These are phyloP conservation scores for Chrysolina oricalcia DNA, from an alignment of 2,888 invertebrate species.

Conservation along the genomic window DNA sequence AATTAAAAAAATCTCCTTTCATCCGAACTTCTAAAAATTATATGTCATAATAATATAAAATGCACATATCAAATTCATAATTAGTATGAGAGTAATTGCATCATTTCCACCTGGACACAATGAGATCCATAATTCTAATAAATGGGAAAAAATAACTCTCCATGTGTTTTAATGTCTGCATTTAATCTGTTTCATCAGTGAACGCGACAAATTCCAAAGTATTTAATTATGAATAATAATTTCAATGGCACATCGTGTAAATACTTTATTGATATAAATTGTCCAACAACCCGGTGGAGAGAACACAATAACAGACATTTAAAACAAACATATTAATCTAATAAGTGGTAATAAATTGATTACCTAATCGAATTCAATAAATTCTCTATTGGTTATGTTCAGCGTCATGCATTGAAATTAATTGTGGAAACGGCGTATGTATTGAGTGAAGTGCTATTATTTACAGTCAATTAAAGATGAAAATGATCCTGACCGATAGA, in stretches of 20 bases:
- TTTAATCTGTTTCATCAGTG: background rate
- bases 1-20: too few species aligned
- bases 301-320: conserved; percentile 8
- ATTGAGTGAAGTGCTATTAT: conserved; percentile 56
- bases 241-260: conserved; percentile 5
- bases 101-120: too few species aligned
- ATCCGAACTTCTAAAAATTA: too few species aligned
- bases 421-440: conserved; percentile 45
- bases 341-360: conserved; percentile 48
- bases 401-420: conserved; percentile 52
- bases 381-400: conserved; percentile 46
- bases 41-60: too few species aligned
- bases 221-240: conserved; percentile 14
- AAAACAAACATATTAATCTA: conserved; percentile 46
- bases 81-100: too few species aligned
- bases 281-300: conserved; percentile 11
- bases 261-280: conserved; percentile 21
- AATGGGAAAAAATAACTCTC: background rate
- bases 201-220: background rate
- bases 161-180: background rate
- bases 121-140: too few species aligned
- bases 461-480: conserved; percentile 62
- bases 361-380: conserved; percentile 54
- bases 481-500: conserved; percentile 56
- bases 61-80: too few species aligned